Conservation (phyloP, 1,140 invertebrate genomes). For the Heliconius hermathena region DNA sequence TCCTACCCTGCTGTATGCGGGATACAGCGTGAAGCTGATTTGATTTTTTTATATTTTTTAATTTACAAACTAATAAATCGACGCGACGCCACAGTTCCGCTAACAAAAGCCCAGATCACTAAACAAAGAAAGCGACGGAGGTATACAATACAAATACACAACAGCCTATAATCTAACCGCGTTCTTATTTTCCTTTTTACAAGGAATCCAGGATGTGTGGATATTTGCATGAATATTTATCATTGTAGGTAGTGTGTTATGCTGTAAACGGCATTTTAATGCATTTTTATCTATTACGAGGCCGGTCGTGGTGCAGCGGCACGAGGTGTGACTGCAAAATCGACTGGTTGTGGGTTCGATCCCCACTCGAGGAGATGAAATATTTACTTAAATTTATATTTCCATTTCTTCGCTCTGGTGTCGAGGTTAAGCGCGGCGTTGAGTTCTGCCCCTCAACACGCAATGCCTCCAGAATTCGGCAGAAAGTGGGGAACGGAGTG, state of each 20-base stretch:
- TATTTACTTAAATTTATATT: no score
- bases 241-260: constrained; percentile 51
- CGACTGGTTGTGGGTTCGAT: no score
- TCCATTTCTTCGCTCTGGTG: no score
- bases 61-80: neutral
- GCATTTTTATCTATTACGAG: constrained; percentile 64
- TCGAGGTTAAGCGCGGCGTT: no score
- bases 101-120: neutral
- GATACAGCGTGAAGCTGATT: no score
- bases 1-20: no score
- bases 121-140: neutral
- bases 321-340: no score
- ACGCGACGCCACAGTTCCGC: neutral
- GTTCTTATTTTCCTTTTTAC: constrained; percentile 75
- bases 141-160: constrained; percentile 11
- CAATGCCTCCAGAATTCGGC: no score
- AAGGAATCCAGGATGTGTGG: constrained; percentile 73
- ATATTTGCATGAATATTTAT: constrained; percentile 79
- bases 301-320: no score
- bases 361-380: no score
- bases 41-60: neutral
- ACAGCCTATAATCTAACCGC: constrained; percentile 58
- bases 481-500: no score
- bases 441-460: no score
- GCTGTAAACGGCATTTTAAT: constrained; percentile 73